Conservation (phyloP, 2,888 invertebrate genomes). For the Nephrotoma appendiculata region DNA sequence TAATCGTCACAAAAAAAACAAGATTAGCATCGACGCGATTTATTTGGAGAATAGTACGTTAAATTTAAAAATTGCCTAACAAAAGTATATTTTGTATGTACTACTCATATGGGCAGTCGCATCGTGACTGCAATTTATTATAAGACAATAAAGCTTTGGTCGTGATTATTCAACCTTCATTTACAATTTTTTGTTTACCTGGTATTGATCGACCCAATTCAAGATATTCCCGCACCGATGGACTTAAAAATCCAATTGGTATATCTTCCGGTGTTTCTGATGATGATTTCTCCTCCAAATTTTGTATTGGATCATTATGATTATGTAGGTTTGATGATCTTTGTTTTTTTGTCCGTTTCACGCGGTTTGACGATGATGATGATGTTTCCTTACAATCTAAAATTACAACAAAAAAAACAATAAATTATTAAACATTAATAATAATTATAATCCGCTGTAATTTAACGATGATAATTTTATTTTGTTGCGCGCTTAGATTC, state of each 20-base stretch:
- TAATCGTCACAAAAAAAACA: too few relatives aligned
- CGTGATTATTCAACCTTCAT: too few relatives aligned
- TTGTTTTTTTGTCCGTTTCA: slow-evolving; percentile 49
- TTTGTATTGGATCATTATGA: slow-evolving; percentile 34
- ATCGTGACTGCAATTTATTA: too few relatives aligned
- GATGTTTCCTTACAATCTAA: slow-evolving; percentile 45
- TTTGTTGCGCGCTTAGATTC: not conserved
- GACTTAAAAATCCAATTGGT: slow-evolving; percentile 66
- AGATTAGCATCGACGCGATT: too few relatives aligned
- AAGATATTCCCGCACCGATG: slow-evolving; percentile 71
- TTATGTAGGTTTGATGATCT: slow-evolving; percentile 37
- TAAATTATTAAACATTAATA: not conserved
- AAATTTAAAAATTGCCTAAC: too few relatives aligned
- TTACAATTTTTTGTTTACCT: slow-evolving; percentile 38
- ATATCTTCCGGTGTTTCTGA: slow-evolving; percentile 38
- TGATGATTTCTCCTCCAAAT: slow-evolving; percentile 30
- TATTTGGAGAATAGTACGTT: too few relatives aligned
- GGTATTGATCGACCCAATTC: slow-evolving; percentile 82
- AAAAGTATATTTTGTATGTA: not conserved
- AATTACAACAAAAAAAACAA: slow-evolving; percentile 10
- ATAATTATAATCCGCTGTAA: not conserved
- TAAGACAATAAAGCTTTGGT: too few relatives aligned
- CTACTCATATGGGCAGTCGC: too few relatives aligned
- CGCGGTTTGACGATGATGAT: slow-evolving; percentile 35
- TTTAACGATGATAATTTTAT: not conserved